A percentile compares a stretch with the other conserved stretches of the same genome.
Conservation (phyloP, 2,797 vertebrate genomes). For the Etheostoma nigrum region DNA sequence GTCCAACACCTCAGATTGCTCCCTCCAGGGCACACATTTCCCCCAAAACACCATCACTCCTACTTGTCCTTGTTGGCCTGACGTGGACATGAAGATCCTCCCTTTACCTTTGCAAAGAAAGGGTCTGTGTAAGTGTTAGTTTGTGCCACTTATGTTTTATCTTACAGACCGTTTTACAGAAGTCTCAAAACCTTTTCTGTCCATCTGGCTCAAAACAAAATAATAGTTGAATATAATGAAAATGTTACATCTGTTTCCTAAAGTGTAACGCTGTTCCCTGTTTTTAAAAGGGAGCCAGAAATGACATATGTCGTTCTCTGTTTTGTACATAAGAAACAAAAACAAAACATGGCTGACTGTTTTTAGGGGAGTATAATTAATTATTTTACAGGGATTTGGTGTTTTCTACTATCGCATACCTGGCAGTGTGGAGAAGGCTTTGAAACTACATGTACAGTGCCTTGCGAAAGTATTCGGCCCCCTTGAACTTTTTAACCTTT, state of each 20-base stretch:
- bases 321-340: background rate
- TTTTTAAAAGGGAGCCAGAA: background rate
- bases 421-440: background rate
- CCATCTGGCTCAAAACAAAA: background rate
- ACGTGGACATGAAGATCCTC: slow-evolving; percentile 7
- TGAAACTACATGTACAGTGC: background rate
- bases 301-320: background rate
- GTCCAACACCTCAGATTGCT: slow-evolving; percentile 12
- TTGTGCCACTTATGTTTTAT: background rate
- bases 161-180: background rate
- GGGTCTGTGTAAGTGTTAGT: background rate
- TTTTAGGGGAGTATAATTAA: no score
- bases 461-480: no score
- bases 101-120: background rate
- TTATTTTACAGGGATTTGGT: background rate
- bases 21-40: slow-evolving; percentile 24
- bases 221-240: background rate
- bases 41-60: slow-evolving; percentile 49
- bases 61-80: background rate
- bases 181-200: no score
- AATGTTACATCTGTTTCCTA: background rate
- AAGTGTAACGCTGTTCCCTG: background rate
- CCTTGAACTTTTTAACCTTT: no score
- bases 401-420: background rate
- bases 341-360: no score